A percentile compares a stretch with the other conserved stretches of the same genome.
These are phyloP conservation scores for Tethea ocularis DNA, from an alignment of 2,888 invertebrate genomes.

Conservation along the genomic window DNA sequence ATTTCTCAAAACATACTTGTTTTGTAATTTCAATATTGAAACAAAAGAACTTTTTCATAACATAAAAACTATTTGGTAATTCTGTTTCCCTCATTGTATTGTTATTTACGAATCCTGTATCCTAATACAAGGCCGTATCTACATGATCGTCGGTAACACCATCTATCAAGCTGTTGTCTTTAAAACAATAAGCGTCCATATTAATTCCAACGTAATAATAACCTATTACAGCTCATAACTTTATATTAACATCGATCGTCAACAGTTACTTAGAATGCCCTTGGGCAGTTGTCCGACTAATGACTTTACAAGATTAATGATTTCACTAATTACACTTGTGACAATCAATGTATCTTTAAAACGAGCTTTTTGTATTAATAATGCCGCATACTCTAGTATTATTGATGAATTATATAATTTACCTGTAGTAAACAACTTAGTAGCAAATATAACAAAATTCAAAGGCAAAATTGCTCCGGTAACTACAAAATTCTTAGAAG, in stretches of 20 bases:
- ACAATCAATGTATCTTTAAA: conserved; percentile 73
- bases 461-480: conserved; percentile 22
- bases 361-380: conserved; percentile 57
- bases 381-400: conserved; percentile 34
- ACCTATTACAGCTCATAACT: conserved; percentile 69
- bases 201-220: conserved; percentile 75
- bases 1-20: conserved; percentile 23
- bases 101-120: not conserved
- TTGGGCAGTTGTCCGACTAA: conserved; percentile 73
- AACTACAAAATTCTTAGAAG: conserved; percentile 35
- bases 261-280: conserved; percentile 76
- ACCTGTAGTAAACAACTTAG: conserved; percentile 26
- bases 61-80: not conserved
- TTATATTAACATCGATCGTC: conserved; percentile 71
- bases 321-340: conserved; percentile 76
- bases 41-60: conserved; percentile 6
- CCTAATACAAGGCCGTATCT: conserved; percentile 20
- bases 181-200: conserved; percentile 76
- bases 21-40: not conserved
- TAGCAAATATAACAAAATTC: conserved; percentile 29
- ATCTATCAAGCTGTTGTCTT: conserved; percentile 74
- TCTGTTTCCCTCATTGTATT: not conserved
- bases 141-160: conserved; percentile 49
- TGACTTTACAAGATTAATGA: conserved; percentile 77
- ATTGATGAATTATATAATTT: conserved; percentile 24